Evolutionary conservation across 2,888 invertebrate genomes (phyloP), one percentile per base, ranked within the genome.

Genomic region (Serripes groenlandicus): DNA sequence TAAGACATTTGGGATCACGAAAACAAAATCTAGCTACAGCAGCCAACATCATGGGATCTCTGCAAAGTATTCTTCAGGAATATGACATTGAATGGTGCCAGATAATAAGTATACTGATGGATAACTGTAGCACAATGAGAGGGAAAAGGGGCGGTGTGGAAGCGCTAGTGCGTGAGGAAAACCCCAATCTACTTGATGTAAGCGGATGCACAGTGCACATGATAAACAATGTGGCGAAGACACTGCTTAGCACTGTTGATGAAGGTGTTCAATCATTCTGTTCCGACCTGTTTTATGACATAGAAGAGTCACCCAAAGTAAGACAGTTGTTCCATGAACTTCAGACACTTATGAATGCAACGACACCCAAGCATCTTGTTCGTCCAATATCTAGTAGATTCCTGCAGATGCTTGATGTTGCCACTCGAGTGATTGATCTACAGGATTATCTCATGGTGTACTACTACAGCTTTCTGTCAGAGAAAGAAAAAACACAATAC

Each of bases 291-390:
- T 83, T 62, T 28, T 82, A 82, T 62, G 78, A 82, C 42, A 71
- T 82, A 21, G 78, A 82, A 66, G 78, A 82, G 34, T 82, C 82
- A 21, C 82, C 82, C 4, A 78, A 78, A 52, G 78, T 78, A 0
- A 71, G 37, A 58, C 26, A 75, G 26, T 30, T 78, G 3, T 75
- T 78, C 32, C 32, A 60, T 21, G 68, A 82, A 60, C 1, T 82
- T 5, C 64, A 60, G 34, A 26, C n/a, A 9, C 28, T 81, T 1
- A 49, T 83, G 49, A 78, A 75, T 49, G 56, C 30, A 15, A 7
- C 15, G 21, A 18, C 28, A 0, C 9, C 56, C 11, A 82, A 75
- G n/a, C 81, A 78, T 30, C 58, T 82, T 1, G 32, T 78, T 60
- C 26, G 78, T 15, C 82, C 78, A 21, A 78, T 78, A n/a, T 66